A percentile compares a stretch with the other conserved stretches of the same genome.
phyloP scores from a whole-genome alignment of 2,797 vertebrate species.

The Falco peregrinus region DNA sequence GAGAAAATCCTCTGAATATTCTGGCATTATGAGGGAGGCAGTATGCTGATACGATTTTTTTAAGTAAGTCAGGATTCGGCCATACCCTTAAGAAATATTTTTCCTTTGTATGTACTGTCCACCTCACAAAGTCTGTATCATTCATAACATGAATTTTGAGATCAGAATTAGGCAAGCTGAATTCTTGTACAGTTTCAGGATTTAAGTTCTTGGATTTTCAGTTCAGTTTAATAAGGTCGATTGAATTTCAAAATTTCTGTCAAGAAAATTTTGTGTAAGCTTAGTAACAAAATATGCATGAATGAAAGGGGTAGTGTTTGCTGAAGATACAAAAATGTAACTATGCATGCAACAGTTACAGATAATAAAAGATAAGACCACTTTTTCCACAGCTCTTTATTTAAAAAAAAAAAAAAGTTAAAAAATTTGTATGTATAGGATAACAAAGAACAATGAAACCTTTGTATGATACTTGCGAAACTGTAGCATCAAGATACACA shows the following conservation, averaged over 20 bases:
- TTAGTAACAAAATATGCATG: neutral
- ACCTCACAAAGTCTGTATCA: neutral
- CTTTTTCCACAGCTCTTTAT: neutral
- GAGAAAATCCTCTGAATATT: neutral
- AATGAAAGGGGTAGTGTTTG: neutral
- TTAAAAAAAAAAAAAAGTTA: neutral
- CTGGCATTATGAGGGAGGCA: neutral
- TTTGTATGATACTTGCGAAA: neutral
- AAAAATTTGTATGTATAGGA: neutral
- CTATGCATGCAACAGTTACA: neutral
- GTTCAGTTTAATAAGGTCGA: neutral
- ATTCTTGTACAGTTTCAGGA: neutral
- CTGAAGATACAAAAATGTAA: neutral
- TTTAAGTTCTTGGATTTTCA: neutral
- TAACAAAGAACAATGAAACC: neutral
- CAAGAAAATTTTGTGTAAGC: neutral
- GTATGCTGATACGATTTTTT: rapidly evolving
- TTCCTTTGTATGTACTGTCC: neutral
- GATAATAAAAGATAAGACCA: neutral
- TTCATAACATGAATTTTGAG: neutral
- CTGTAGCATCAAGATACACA: neutral
- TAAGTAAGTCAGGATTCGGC: neutral
- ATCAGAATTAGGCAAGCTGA: neutral
- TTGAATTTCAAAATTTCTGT: neutral
- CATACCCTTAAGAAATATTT: neutral